Evolutionary conservation across 2,113 vertebrate genomes (phyloP).

Genomic region (Egretta garzetta): DNA sequence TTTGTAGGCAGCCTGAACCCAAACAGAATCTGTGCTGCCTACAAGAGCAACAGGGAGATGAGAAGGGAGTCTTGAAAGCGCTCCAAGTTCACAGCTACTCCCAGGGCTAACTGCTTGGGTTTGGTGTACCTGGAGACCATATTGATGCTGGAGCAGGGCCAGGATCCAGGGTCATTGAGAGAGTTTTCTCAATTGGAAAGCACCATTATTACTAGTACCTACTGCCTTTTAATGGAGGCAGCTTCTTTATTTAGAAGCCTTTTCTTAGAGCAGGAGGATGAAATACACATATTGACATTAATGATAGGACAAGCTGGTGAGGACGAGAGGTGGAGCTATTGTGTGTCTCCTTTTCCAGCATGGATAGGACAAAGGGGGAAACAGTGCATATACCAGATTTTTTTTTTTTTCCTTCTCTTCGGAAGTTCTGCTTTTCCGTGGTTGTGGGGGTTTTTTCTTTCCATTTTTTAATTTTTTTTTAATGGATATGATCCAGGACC

Average conservation of each 20-base stretch:
- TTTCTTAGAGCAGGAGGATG: not conserved
- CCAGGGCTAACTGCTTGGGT: not conserved
- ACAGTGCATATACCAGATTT: not conserved
- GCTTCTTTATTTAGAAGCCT: not conserved
- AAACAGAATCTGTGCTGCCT: not conserved
- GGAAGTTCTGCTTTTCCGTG: not conserved
- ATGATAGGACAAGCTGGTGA: not conserved
- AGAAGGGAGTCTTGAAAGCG: not conserved
- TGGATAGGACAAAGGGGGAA: not conserved
- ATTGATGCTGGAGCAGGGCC: not conserved
- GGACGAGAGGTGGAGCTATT: not conserved
- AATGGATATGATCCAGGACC: conserved; percentile 39
- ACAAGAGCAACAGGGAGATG: not conserved
- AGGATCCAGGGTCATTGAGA: not conserved
- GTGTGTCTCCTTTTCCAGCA: not conserved
- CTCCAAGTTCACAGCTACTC: not conserved
- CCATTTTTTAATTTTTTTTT: not conserved
- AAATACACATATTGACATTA: not conserved
- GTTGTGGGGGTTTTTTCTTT: not conserved
- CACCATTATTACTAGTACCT: not conserved
- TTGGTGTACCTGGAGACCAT: not conserved
- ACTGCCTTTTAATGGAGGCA: not conserved
- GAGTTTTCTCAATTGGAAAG: not conserved
- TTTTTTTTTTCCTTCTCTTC: not conserved
- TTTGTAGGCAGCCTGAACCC: not conserved